A percentile compares a stretch with the other conserved stretches of the same genome.
These are phyloP conservation scores for Sander vitreus DNA, from an alignment of 2,113 vertebrate species.

Conservation along the genomic window DNA sequence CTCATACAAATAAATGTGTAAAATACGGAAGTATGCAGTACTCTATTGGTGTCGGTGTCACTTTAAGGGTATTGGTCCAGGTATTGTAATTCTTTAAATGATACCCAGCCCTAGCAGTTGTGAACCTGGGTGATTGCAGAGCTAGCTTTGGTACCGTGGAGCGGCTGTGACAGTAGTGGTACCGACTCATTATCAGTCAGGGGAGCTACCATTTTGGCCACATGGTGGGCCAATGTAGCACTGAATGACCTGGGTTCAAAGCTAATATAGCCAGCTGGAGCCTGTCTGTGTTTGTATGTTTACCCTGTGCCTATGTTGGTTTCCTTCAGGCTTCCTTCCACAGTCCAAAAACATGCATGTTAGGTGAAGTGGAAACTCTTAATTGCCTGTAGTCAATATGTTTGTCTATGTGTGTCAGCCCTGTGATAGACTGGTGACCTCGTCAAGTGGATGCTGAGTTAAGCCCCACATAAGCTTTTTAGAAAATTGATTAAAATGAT, in stretches of 20 bases:
- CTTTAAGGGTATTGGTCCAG: too few species aligned
- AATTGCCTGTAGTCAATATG: background rate
- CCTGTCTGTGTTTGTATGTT: background rate
- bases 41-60: too few species aligned
- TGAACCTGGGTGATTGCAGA: background rate
- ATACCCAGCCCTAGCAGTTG: background rate
- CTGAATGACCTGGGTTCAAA: background rate
- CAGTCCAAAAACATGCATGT: background rate
- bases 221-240: background rate
- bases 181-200: background rate
- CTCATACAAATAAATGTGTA: too few species aligned
- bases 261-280: background rate
- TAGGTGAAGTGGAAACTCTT: background rate
- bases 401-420: background rate
- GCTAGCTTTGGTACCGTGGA: background rate
- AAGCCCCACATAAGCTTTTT: conserved; percentile 16
- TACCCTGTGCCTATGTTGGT: background rate
- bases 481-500: conserved; percentile 4
- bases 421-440: background rate
- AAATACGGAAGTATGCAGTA: too few species aligned
- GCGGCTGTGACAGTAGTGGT: background rate
- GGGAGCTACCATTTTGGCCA: background rate
- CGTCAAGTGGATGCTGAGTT: background rate
- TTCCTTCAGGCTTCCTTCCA: background rate
- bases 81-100: too few species aligned